Conservation (phyloP, 1,140 invertebrate genomes). For the Sarcophaga peregrina region DNA sequence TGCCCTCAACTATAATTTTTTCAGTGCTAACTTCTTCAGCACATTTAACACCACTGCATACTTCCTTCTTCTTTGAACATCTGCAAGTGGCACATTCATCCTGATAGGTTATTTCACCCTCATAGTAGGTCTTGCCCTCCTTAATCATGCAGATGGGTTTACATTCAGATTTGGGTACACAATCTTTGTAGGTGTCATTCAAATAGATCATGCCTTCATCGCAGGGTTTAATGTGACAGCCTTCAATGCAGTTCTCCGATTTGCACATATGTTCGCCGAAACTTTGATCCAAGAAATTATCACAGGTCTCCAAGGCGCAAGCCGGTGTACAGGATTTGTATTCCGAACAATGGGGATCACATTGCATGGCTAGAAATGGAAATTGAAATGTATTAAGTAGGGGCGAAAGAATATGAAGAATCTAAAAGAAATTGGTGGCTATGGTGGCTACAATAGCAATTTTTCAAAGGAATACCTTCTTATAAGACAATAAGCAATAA, state of each 20-base stretch:
- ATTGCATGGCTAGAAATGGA: conserved; percentile 80
- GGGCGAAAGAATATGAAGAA: background rate
- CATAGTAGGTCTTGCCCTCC: conserved; percentile 73
- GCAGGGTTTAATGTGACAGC: conserved; percentile 74
- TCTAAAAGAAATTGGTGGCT: no score
- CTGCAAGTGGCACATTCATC: conserved; percentile 83
- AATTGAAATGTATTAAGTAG: background rate
- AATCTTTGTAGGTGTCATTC: conserved; percentile 77
- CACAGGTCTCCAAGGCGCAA: conserved; percentile 85
- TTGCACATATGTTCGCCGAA: conserved; percentile 73
- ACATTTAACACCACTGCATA: conserved; percentile 79
- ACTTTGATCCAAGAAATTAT: conserved; percentile 76
- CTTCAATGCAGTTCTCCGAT: conserved; percentile 82
- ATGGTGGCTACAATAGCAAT: no score
- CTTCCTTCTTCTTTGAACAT: conserved; percentile 74
- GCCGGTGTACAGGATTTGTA: conserved; percentile 85
- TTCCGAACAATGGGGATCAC: conserved; percentile 79
- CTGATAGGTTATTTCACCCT: conserved; percentile 80
- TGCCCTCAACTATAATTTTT: conserved; percentile 45
- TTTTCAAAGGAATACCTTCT: no score
- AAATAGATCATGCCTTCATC: conserved; percentile 76
- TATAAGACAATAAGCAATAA: no score
- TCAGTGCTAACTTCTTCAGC: conserved; percentile 51
- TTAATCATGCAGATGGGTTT: conserved; percentile 76
- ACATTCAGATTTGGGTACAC: conserved; percentile 78